phyloP scores from a whole-genome alignment of 2,888 invertebrate species.

The Danaus chrysippus region DNA sequence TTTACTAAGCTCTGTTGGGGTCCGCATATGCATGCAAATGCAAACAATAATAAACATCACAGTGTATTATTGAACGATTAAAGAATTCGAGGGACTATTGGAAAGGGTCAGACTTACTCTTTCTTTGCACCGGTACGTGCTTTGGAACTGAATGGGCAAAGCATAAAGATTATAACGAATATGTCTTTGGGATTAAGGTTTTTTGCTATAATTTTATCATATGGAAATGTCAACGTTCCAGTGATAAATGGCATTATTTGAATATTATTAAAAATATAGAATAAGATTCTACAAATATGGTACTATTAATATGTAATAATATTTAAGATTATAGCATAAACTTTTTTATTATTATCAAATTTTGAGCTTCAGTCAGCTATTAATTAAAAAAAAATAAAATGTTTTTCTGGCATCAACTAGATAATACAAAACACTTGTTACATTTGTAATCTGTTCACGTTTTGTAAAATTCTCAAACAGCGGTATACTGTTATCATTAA shows the following conservation, averaged over 20 bases:
- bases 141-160: constrained; percentile 61
- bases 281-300: background rate
- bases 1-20: constrained; percentile 24
- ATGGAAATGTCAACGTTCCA: constrained; percentile 3
- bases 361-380: no score
- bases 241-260: background rate
- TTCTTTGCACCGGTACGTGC: constrained; percentile 69
- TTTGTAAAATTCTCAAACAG: background rate
- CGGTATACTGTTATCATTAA: constrained; percentile 32
- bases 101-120: constrained; percentile 64
- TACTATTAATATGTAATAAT: background rate
- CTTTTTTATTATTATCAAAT: background rate
- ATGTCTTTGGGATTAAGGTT: constrained; percentile 6
- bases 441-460: background rate
- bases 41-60: constrained; percentile 48
- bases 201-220: constrained; percentile 4
- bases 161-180: constrained; percentile 41
- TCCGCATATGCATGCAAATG: constrained; percentile 32
- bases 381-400: no score
- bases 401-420: no score
- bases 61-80: constrained; percentile 71
- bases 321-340: background rate
- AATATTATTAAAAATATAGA: background rate
- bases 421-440: no score
- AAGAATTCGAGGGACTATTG: constrained; percentile 53